These are phyloP conservation scores for Thera obeliscata DNA, from an alignment of 2,888 invertebrate species.

Conservation along the genomic window DNA sequence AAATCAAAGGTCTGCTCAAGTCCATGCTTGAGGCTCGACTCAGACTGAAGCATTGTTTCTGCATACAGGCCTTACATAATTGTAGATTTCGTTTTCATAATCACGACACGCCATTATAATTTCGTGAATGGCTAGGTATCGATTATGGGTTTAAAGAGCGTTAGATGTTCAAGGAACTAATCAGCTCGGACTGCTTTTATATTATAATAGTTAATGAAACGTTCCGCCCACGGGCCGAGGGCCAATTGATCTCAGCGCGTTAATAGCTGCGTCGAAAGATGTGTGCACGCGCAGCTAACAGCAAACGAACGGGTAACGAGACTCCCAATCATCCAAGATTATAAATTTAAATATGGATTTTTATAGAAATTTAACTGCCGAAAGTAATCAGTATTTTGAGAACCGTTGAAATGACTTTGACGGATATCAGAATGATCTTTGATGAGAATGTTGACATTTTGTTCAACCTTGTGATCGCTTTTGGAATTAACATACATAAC, in stretches of 20 bases:
- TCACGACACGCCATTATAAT: conserved; percentile 49
- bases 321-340: conserved; percentile 60
- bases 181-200: conserved; percentile 76
- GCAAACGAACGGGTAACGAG: conserved; percentile 63
- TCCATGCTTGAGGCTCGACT: too few relatives aligned
- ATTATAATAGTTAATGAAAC: conserved; percentile 81
- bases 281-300: conserved; percentile 59
- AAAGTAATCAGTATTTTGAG: conserved; percentile 56
- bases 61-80: conserved; percentile 4
- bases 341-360: conserved; percentile 63
- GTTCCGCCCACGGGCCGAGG: conserved; percentile 74
- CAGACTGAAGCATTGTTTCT: too few relatives aligned
- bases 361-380: conserved; percentile 59
- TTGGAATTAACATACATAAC: conserved; percentile 37
- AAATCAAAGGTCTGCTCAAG: too few relatives aligned
- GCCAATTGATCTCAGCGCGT: conserved; percentile 76
- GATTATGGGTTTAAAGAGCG: conserved; percentile 57
- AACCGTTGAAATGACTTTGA: conserved; percentile 44
- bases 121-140: conserved; percentile 56
- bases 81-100: conserved; percentile 37
- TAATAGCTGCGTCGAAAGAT: conserved; percentile 75
- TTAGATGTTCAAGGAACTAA: conserved; percentile 70
- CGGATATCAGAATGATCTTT: conserved; percentile 39
- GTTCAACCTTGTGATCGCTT: conserved; percentile 38
- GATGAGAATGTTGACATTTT: conserved; percentile 44